Base-by-base conservation (phyloP, 92 coral and sea anemone genomes). In the Siderastrea radians region DNA sequence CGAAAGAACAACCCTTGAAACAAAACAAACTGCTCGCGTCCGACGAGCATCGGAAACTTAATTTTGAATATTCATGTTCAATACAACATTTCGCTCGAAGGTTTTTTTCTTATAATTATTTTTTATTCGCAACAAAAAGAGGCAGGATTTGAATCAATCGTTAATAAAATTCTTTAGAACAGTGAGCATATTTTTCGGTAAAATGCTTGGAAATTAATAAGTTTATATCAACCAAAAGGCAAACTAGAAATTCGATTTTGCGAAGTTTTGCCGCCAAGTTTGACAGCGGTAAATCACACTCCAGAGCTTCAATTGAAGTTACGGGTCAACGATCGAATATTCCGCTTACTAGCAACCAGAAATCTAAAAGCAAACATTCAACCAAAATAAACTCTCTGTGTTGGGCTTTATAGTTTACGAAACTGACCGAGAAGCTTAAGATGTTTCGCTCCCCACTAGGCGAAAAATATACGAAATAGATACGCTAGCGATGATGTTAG, bases 191-290 rank as follows among this genome's bases (percentile, higher is more conserved):
- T 75, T 79, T 90, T 51, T 43, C 5, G 54, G 75, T 68, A 74
- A 69, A 76, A 82, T 76, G 88, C 38, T 81, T 75, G 83, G 68
- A 82, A 63, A 53, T 81, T 91, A 70, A 82, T 76, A 77, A 67
- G 79, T 79, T 81, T 74, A 83, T 77, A 83, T 92, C 87, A 79
- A 92, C 82, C 80, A 89, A 88, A 83, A 86, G 80, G 91, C 87
- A 84, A 84, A 84, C 87, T 63, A 49, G 72, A 61, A 81, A 60
- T 73, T 84, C 79, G 66, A 84, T 73, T 74, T 84, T 17, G 43
- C 80, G 64, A 67, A 67, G 52, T 69, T 52, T 81, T 10, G 65
- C 54, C 43, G 51, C 26, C 74, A 84, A 84, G 45, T 84, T 84
- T 84, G 87, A 84, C 87, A 84, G 87, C 81, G 63, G 61, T 38